Percentiles rank a stretch among this genome's conserved stretches.
phyloP scores from a whole-genome alignment of 2,888 invertebrate species.

The Folsomia manolachei region DNA sequence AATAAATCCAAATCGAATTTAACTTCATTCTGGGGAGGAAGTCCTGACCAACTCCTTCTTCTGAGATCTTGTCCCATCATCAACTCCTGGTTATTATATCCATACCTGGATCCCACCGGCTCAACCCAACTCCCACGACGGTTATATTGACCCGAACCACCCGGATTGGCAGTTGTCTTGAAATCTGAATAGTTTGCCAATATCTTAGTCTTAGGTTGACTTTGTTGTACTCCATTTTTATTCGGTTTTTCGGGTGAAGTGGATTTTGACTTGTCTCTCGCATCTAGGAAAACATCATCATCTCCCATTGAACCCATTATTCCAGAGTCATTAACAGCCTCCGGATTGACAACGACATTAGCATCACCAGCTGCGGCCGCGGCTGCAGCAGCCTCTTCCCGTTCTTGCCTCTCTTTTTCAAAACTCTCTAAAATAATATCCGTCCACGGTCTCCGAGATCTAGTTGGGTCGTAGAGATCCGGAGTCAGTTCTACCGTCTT shows the following conservation, averaged over 20 bases:
- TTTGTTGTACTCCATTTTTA: too few relatives aligned
- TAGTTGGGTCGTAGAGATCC: slow-evolving; percentile 35
- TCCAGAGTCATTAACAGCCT: slow-evolving; percentile 29
- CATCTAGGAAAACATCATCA: slow-evolving; percentile 49
- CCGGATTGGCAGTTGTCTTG: too few relatives aligned
- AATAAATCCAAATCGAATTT: too few relatives aligned
- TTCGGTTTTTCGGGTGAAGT: slow-evolving; percentile 9
- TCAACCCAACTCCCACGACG: slow-evolving; percentile 47
- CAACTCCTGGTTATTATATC: slow-evolving; percentile 10
- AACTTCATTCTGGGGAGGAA: slow-evolving; percentile 28
- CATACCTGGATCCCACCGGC: slow-evolving; percentile 7
- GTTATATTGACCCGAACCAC: slow-evolving; percentile 37
- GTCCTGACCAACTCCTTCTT: slow-evolving; percentile 46
- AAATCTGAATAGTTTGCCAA: slow-evolving; percentile 19
- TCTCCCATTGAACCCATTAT: slow-evolving; percentile 28
- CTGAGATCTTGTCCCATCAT: slow-evolving; percentile 28
- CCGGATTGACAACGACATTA: slow-evolving; percentile 22
- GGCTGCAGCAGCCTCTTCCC: slow-evolving; percentile 31
- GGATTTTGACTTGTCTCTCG: slow-evolving; percentile 29
- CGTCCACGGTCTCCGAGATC: slow-evolving; percentile 49
- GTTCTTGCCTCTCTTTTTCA: slow-evolving; percentile 42
- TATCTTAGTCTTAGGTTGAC: background rate
- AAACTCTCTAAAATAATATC: slow-evolving; percentile 50
- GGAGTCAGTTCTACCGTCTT: slow-evolving; percentile 40
- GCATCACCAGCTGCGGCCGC: slow-evolving; percentile 27